Evolutionary conservation across 2,888 invertebrate genomes (phyloP), one percentile per base, ranked within the genome.

Genomic region (Psococerastis gibbosa): DNA sequence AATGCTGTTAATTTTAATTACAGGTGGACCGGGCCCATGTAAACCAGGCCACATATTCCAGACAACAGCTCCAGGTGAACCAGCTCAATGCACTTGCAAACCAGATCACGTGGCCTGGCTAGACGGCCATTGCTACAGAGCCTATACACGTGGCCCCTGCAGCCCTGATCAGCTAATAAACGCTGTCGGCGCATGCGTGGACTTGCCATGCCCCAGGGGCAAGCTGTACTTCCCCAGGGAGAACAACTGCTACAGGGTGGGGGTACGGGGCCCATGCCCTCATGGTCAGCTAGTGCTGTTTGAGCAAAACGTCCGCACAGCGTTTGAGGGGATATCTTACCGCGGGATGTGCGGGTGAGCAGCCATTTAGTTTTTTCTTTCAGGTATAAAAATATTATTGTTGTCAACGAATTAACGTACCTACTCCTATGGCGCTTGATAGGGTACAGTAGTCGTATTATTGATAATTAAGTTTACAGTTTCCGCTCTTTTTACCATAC

Each of bases 101-200:
- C 65, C 70, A 0, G 73, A 73, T 50, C 75, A 82, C 55, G 66
- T 70, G 1, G 62, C 66, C 2, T 73, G 74, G 65, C n/a, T 54
- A 52, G 69, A 73, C 46, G 75, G 76, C 0, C 63, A 70, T 1
- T 87, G 87, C 57, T 84, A 85, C 60, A 65, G 84, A 13, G 68
- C 78, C 0, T 81, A 78, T 55, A 85, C 87, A 0, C 68, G 75
- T 48, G 87, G 85, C 0, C 85, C 85, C 0, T 87, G 87, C 54
- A 49, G 50, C 9, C 46, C 52, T 9, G 59, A 57, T 17, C 48
- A 54, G 16, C 51, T 54, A 46, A 67, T 83, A 16, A 59, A 75
- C 1, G 73, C 79, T 51, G 68, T 71, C 0, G 78, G 78, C 1
- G 63, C 69, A 2, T 87, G 87, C 54, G 60, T 69, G 2, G 61